These are phyloP conservation scores for Rhopalosiphum padi DNA, from an alignment of 1,140 invertebrate genomes.

Conservation along the genomic window DNA sequence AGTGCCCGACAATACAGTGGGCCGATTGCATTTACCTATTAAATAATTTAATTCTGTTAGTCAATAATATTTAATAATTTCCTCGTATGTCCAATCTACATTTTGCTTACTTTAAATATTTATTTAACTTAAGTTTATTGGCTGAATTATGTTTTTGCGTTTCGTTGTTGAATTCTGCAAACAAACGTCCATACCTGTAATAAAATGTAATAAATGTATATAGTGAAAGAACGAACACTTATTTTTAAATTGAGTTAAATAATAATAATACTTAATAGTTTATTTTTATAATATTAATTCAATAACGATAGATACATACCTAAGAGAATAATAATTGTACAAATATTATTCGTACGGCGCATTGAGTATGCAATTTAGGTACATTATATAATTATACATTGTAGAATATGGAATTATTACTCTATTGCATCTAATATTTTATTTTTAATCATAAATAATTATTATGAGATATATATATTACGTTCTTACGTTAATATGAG, in stretches of 20 bases:
- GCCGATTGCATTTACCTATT: too few species aligned
- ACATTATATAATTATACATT: neutral
- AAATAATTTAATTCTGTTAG: neutral
- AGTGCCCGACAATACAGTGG: neutral
- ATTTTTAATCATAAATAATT: neutral
- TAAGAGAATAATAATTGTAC: too few species aligned
- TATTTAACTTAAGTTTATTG: slow-evolving; percentile 25
- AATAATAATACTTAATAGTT: neutral
- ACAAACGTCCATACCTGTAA: slow-evolving; percentile 22
- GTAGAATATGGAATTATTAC: neutral
- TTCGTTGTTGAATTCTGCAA: slow-evolving; percentile 23
- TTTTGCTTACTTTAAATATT: neutral
- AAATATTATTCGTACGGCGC: neutral
- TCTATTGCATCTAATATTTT: neutral
- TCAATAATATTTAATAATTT: neutral
- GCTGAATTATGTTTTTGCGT: neutral
- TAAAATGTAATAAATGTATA: neutral
- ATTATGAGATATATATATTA: neutral
- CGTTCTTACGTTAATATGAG: slow-evolving; percentile 17
- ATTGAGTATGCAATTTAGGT: slow-evolving; percentile 21
- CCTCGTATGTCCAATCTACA: neutral
- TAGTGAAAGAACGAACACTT: neutral
- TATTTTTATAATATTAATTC: neutral
- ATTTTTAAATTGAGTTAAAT: neutral
- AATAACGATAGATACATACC: neutral